Conservation (phyloP, 2,888 invertebrate genomes). For the Anthophora plumipes region DNA sequence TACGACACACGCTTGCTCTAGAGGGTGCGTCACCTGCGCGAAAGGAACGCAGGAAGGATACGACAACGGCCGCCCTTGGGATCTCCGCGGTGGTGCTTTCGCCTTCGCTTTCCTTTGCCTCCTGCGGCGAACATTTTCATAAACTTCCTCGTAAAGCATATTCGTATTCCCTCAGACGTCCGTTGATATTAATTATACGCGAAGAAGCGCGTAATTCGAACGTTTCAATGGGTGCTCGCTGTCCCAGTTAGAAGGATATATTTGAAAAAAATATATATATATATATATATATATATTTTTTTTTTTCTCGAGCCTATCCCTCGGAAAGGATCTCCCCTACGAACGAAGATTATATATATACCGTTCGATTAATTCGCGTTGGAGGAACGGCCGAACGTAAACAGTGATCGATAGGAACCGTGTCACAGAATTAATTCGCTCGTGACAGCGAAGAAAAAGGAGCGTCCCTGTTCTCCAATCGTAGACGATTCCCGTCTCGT, state of each 20-base stretch:
- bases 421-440: constrained; percentile 71
- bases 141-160: constrained; percentile 77
- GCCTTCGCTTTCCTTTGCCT: constrained; percentile 60
- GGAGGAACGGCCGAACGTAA: constrained; percentile 18
- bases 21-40: constrained; percentile 71
- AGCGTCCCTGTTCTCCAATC: constrained; percentile 42
- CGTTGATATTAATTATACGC: constrained; percentile 58
- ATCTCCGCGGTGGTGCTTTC: constrained; percentile 60
- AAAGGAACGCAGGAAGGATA: constrained; percentile 59
- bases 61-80: constrained; percentile 62
- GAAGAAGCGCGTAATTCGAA: constrained; percentile 7
- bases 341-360: too few species aligned
- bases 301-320: too few species aligned
- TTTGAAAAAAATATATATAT: too few species aligned
- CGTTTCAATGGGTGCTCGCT: not conserved
- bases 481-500: constrained; percentile 50
- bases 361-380: not conserved
- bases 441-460: constrained; percentile 56
- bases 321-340: too few species aligned
- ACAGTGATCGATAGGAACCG: constrained; percentile 61
- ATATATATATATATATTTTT: too few species aligned
- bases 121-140: constrained; percentile 79
- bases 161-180: constrained; percentile 47
- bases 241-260: too few species aligned
- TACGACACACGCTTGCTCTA: constrained; percentile 68